Percentiles rank a stretch among this genome's conserved stretches.
Evolutionary conservation across 2,113 vertebrate genomes (phyloP).

Genomic region (Origma solitaria): DNA sequence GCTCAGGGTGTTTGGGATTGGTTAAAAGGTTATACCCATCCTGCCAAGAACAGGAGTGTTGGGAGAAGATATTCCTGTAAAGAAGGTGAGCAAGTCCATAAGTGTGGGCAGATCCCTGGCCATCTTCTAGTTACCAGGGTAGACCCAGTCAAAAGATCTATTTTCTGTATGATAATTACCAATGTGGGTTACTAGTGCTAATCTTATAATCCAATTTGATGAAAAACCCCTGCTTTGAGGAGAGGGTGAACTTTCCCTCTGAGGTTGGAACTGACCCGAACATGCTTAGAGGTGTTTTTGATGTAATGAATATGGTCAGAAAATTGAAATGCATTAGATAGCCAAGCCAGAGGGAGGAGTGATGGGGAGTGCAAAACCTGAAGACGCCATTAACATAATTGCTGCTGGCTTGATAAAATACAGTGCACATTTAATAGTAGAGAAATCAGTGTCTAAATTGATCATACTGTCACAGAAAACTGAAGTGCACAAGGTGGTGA

Average conservation of each 20-base stretch:
- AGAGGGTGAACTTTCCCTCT: neutral
- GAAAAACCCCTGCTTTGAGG: neutral
- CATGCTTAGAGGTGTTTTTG: neutral
- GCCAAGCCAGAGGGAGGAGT: neutral
- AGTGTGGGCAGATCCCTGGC: neutral
- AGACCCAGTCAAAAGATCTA: neutral
- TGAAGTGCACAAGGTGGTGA: neutral
- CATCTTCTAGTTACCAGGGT: neutral
- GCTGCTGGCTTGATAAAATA: neutral
- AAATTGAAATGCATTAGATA: neutral
- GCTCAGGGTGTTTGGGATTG: neutral
- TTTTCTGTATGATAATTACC: neutral
- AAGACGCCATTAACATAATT: neutral
- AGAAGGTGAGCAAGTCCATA: neutral
- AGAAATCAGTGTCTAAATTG: neutral
- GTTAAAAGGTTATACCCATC: neutral
- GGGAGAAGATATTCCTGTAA: neutral
- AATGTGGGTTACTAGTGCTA: neutral
- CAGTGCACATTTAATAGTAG: neutral
- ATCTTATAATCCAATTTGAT: conserved; percentile 13
- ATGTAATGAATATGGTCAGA: neutral
- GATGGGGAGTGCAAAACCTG: neutral
- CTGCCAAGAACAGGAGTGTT: neutral
- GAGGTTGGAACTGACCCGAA: neutral
- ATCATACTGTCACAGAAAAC: neutral